A percentile compares a stretch with the other conserved stretches of the same genome.
phyloP scores from a whole-genome alignment of 2,797 vertebrate species.

The Heterohyrax brucei region DNA sequence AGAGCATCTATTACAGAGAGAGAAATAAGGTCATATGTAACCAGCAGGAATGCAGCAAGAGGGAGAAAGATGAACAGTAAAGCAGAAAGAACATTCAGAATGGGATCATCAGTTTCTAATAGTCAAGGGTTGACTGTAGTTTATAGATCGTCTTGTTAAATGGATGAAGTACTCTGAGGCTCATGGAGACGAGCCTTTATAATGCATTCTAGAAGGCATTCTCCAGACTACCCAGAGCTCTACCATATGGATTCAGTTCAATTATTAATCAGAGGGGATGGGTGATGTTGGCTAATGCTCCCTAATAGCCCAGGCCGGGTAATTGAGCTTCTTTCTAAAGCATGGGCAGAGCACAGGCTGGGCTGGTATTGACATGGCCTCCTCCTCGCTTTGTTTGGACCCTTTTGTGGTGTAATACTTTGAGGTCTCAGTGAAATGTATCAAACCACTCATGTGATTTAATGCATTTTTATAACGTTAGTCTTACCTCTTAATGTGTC shows the following conservation, averaged over 20 bases:
- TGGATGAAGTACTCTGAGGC: slow-evolving; percentile 60
- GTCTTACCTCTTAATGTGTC: slow-evolving; percentile 57
- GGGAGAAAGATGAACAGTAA: neutral
- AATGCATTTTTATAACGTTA: slow-evolving; percentile 60
- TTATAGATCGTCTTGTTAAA: slow-evolving; percentile 82
- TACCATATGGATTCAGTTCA: slow-evolving; percentile 83
- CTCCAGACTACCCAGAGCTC: slow-evolving; percentile 69
- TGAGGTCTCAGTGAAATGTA: slow-evolving; percentile 68
- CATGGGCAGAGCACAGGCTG: slow-evolving; percentile 72
- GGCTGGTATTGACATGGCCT: slow-evolving; percentile 51
- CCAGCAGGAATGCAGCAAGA: neutral
- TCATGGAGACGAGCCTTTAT: slow-evolving; percentile 75
- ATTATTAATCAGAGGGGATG: slow-evolving; percentile 88
- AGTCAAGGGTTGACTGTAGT: slow-evolving; percentile 42
- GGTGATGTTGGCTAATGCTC: slow-evolving; percentile 81
- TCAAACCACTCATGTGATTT: slow-evolving; percentile 59
- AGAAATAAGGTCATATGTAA: neutral
- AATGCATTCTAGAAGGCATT: slow-evolving; percentile 41
- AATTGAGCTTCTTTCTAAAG: slow-evolving; percentile 52
- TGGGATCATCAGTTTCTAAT: slow-evolving; percentile 36
- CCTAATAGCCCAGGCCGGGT: slow-evolving; percentile 60
- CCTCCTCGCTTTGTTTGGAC: slow-evolving; percentile 64
- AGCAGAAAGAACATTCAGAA: neutral
- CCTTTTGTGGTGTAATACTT: slow-evolving; percentile 76
- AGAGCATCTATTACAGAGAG: neutral